A percentile compares a stretch with the other conserved stretches of the same genome.
These are phyloP conservation scores for Patella pellucida DNA, from an alignment of 2,888 invertebrate genomes.

Conservation along the genomic window DNA sequence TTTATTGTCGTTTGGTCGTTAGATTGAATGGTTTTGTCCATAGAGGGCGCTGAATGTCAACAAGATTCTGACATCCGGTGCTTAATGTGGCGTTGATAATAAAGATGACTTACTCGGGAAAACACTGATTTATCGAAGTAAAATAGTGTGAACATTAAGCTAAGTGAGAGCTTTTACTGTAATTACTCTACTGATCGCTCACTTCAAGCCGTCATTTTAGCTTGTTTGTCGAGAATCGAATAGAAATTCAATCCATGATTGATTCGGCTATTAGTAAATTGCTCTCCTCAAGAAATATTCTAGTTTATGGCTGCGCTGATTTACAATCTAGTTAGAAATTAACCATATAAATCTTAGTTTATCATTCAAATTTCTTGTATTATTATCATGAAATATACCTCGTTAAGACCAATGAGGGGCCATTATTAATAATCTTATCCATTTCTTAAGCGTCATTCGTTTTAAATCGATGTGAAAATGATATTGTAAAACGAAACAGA, in stretches of 20 bases:
- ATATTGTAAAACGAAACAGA: no score
- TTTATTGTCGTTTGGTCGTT: conserved; percentile 9
- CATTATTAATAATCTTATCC: conserved; percentile 5
- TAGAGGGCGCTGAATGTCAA: conserved; percentile 11
- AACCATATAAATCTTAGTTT: background rate
- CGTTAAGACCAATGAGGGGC: background rate
- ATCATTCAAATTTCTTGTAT: background rate
- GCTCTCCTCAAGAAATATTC: conserved; percentile 5
- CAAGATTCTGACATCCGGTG: conserved; percentile 5
- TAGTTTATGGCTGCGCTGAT: background rate
- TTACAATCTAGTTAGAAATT: background rate
- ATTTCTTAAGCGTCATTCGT: background rate
- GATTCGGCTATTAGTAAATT: conserved; percentile 11
- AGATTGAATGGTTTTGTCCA: conserved; percentile 11
- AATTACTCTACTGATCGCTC: conserved; percentile 7
- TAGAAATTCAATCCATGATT: conserved; percentile 9
- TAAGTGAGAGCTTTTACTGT: conserved; percentile 11
- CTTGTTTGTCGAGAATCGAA: conserved; percentile 10
- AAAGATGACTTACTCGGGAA: conserved; percentile 9
- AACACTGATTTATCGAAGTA: conserved; percentile 9
- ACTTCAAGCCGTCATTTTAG: conserved; percentile 7
- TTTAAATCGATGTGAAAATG: no score
- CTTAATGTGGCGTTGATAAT: conserved; percentile 12
- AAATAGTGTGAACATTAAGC: conserved; percentile 12
- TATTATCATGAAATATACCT: background rate